Percentiles rank a stretch among this genome's conserved stretches.
phyloP scores from a whole-genome alignment of 2,113 vertebrate species.

The Porphyrio hochstetteri region DNA sequence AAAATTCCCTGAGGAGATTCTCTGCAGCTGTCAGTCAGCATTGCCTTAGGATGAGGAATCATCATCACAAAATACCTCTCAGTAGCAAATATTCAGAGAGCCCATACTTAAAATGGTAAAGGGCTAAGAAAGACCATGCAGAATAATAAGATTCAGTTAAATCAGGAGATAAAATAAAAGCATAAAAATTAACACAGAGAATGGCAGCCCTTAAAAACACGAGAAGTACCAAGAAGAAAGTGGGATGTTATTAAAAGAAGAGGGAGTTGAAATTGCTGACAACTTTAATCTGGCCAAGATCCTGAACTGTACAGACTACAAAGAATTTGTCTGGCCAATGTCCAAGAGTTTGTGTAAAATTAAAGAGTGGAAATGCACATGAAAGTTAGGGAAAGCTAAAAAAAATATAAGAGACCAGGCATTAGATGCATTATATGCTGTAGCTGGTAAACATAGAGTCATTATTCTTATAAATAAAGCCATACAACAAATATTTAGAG shows the following conservation, averaged over 20 bases:
- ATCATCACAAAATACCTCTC: not conserved
- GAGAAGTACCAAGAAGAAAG: not conserved
- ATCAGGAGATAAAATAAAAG: not conserved
- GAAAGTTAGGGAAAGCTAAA: conserved; percentile 20
- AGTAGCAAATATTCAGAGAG: not conserved
- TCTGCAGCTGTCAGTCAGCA: not conserved
- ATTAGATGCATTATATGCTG: not conserved
- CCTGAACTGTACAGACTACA: conserved; percentile 11
- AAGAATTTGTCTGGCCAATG: conserved; percentile 23
- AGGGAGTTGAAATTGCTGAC: conserved; percentile 28
- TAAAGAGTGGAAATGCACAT: conserved; percentile 34
- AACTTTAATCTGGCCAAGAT: conserved; percentile 44
- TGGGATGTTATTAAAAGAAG: conserved; percentile 6
- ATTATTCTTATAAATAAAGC: conserved; percentile 56
- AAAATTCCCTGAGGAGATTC: not conserved
- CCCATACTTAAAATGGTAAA: not conserved
- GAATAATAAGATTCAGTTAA: not conserved
- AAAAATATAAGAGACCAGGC: not conserved
- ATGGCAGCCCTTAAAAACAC: not conserved
- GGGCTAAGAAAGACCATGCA: not conserved
- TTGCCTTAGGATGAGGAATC: not conserved
- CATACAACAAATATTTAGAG: conserved; percentile 45
- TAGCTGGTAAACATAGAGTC: not conserved
- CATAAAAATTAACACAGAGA: not conserved
- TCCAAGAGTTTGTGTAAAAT: conserved; percentile 41